Conservation (phyloP, 2,888 invertebrate species). For the Cantharis lateralis region DNA sequence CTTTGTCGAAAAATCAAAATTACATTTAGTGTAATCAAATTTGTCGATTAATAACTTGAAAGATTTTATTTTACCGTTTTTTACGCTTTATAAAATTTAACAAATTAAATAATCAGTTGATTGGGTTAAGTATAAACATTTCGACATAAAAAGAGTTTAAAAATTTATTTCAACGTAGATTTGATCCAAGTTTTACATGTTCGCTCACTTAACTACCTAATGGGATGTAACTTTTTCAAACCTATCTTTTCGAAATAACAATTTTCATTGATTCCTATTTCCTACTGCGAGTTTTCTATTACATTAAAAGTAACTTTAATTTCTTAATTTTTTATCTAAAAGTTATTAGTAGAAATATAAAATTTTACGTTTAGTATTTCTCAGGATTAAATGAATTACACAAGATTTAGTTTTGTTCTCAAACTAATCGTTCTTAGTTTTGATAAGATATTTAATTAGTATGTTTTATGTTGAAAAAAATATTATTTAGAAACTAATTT, state of each 20-base stretch:
- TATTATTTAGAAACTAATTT: conserved; percentile 21
- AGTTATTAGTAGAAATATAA: not conserved
- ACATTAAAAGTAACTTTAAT: not conserved
- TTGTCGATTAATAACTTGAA: not conserved
- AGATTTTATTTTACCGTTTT: not conserved
- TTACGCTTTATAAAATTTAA: not conserved
- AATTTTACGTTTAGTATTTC: not conserved
- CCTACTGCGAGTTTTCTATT: not conserved
- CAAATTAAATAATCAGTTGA: not conserved
- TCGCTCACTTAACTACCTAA: not conserved
- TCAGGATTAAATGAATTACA: not conserved
- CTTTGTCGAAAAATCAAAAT: not conserved
- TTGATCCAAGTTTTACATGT: not conserved
- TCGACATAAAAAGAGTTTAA: not conserved
- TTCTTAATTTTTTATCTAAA: not conserved
- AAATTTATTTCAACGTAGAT: not conserved
- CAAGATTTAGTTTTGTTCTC: not conserved
- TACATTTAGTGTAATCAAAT: not conserved
- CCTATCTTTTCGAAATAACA: not conserved
- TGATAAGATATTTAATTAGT: conserved; percentile 4
- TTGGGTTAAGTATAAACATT: not conserved
- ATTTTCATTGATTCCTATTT: not conserved
- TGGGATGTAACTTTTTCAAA: not conserved
- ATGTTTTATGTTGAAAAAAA: conserved; percentile 7
- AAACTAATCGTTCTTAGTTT: not conserved